A percentile compares a stretch with the other conserved stretches of the same genome.
Conservation (phyloP, 2,113 vertebrate species). For the Elachura formosa region DNA sequence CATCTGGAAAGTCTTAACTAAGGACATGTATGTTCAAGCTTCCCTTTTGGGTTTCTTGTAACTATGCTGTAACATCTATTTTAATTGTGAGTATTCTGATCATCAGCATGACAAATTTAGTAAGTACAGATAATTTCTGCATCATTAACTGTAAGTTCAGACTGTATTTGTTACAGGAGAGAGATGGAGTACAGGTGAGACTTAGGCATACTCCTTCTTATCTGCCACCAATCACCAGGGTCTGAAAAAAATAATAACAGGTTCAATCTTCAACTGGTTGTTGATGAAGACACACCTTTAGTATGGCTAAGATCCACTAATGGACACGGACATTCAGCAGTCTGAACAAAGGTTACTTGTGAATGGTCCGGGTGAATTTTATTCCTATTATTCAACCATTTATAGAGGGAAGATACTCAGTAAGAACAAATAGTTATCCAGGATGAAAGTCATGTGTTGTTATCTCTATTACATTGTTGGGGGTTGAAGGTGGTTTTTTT, state of each 20-base stretch:
- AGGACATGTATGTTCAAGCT: neutral
- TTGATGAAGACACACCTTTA: neutral
- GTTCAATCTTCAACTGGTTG: neutral
- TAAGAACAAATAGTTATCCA: neutral
- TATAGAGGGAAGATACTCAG: neutral
- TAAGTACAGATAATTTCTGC: neutral
- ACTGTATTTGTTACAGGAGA: neutral
- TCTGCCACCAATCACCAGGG: neutral
- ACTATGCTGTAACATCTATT: neutral
- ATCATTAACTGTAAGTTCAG: neutral
- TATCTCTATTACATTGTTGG: neutral
- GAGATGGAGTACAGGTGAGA: neutral
- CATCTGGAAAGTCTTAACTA: neutral
- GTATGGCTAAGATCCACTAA: neutral
- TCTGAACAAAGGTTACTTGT: neutral
- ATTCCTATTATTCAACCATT: neutral
- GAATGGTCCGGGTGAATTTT: neutral
- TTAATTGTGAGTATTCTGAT: neutral
- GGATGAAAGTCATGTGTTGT: neutral
- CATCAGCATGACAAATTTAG: neutral
- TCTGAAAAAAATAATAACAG: neutral
- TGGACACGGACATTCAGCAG: neutral
- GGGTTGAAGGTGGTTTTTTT: too few relatives aligned
- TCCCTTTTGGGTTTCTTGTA: neutral
- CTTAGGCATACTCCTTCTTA: neutral